These are phyloP conservation scores for Crotophaga sulcirostris DNA, from an alignment of 2,113 vertebrate genomes.

Conservation along the genomic window DNA sequence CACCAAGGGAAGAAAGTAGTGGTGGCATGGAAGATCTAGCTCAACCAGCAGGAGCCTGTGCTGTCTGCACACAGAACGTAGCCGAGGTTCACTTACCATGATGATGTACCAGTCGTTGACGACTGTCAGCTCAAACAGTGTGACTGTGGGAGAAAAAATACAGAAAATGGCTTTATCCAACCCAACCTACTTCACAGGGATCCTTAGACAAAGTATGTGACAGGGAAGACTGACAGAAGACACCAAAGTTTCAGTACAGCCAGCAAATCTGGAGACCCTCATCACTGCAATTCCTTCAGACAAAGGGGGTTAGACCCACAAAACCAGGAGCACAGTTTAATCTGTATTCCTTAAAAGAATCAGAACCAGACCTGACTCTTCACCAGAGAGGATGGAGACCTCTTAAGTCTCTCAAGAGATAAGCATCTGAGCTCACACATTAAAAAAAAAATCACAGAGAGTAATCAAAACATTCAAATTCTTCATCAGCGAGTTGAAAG, in stretches of 20 bases:
- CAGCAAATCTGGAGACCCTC: not conserved
- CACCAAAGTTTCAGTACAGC: not conserved
- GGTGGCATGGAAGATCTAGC: not conserved
- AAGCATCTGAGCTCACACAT: not conserved
- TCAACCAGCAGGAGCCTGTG: not conserved
- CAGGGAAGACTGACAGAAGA: not conserved
- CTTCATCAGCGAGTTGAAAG: not conserved
- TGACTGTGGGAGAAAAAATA: slow-evolving; percentile 79
- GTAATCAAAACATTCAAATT: not conserved
- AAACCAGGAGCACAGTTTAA: not conserved
- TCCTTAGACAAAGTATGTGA: not conserved
- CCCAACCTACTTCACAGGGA: not conserved
- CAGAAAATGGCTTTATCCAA: not conserved
- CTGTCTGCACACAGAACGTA: not conserved
- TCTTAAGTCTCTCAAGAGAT: not conserved
- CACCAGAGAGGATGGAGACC: not conserved
- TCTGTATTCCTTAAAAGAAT: not conserved
- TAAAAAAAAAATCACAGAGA: not conserved
- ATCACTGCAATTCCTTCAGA: not conserved
- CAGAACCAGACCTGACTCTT: not conserved
- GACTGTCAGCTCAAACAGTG: slow-evolving; percentile 94
- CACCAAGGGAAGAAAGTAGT: not conserved
- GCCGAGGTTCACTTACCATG: slow-evolving; percentile 83
- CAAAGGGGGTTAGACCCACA: not conserved
- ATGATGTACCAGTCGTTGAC: slow-evolving; percentile 99